These are phyloP conservation scores for Aromia moschata DNA, from an alignment of 2,888 invertebrate species.

Conservation along the genomic window DNA sequence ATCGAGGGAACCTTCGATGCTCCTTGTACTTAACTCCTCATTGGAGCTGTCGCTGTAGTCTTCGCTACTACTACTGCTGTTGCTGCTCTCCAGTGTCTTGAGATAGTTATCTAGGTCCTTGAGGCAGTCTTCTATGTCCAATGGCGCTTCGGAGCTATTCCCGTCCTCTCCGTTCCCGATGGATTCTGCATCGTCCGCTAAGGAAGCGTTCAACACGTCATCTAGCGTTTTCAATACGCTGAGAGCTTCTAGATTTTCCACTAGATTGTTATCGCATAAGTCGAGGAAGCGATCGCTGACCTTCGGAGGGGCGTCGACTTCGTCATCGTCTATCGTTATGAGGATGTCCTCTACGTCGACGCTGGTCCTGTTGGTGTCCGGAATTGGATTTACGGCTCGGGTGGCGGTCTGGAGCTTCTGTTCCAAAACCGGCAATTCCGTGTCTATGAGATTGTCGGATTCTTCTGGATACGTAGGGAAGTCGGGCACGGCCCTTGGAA, in stretches of 20 bases:
- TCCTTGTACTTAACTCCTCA: slow-evolving; percentile 32
- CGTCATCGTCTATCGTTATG: slow-evolving; percentile 56
- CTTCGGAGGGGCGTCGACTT: slow-evolving; percentile 37
- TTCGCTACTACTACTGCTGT: slow-evolving; percentile 31
- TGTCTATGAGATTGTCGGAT: slow-evolving; percentile 57
- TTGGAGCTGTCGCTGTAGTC: slow-evolving; percentile 27
- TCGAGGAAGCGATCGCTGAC: slow-evolving; percentile 25
- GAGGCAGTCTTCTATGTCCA: slow-evolving; percentile 57
- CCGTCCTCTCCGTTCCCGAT: slow-evolving; percentile 52
- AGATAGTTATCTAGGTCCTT: slow-evolving; percentile 67
- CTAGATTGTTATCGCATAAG: slow-evolving; percentile 29
- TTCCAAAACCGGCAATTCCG: slow-evolving; percentile 58
- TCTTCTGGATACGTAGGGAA: slow-evolving; percentile 37
- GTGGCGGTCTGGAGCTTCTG: slow-evolving; percentile 55
- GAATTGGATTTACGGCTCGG: slow-evolving; percentile 23
- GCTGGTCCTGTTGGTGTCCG: slow-evolving; percentile 41
- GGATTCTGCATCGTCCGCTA: slow-evolving; percentile 57
- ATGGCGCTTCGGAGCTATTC: slow-evolving; percentile 48
- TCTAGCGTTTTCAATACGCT: slow-evolving; percentile 69
- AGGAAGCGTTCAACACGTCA: slow-evolving; percentile 65
- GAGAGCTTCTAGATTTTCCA: slow-evolving; percentile 59
- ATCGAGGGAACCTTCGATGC: slow-evolving; percentile 35
- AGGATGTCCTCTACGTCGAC: slow-evolving; percentile 60
- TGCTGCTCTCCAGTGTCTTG: slow-evolving; percentile 60
- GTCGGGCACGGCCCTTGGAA: slow-evolving; percentile 43